A percentile compares a stretch with the other conserved stretches of the same genome.
Evolutionary conservation across 53 echinoderm and acorn worm genomes (phyloP).

Genomic region (Echinarachnius parma): DNA sequence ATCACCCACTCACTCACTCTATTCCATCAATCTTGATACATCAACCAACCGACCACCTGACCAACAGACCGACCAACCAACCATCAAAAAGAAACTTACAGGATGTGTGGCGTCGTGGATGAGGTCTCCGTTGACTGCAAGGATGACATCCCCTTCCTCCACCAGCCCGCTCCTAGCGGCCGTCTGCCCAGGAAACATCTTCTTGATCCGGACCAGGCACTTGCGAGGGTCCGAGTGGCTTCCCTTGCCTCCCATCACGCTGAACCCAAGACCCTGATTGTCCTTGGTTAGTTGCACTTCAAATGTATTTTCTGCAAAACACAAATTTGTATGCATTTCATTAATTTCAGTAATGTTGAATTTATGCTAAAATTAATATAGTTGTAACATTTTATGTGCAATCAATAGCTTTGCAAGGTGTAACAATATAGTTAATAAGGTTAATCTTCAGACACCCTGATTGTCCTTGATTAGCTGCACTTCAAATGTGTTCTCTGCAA

Average conservation of each 20-base stretch:
- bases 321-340: too few species aligned
- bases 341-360: too few species aligned
- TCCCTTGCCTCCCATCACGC: constrained; percentile 84
- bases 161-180: constrained; percentile 80
- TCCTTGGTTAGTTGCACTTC: constrained; percentile 88
- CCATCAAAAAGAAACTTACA: constrained; percentile 69
- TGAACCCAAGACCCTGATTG: constrained; percentile 76
- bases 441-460: constrained; percentile 50
- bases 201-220: constrained; percentile 88
- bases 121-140: constrained; percentile 75
- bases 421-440: too few species aligned
- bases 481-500: constrained; percentile 90
- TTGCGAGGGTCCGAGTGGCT: constrained; percentile 68
- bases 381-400: too few species aligned
- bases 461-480: constrained; percentile 76
- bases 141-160: constrained; percentile 81
- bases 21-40: too few species aligned
- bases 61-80: too few species aligned
- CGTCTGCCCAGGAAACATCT: constrained; percentile 82
- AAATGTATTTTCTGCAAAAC: constrained; percentile 88
- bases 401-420: too few species aligned
- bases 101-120: constrained; percentile 63
- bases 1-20: too few species aligned
- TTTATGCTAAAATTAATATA: too few species aligned
- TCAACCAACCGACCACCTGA: too few species aligned